phyloP scores from a whole-genome alignment of 1,140 invertebrate species.

The Ceratina japonica region DNA sequence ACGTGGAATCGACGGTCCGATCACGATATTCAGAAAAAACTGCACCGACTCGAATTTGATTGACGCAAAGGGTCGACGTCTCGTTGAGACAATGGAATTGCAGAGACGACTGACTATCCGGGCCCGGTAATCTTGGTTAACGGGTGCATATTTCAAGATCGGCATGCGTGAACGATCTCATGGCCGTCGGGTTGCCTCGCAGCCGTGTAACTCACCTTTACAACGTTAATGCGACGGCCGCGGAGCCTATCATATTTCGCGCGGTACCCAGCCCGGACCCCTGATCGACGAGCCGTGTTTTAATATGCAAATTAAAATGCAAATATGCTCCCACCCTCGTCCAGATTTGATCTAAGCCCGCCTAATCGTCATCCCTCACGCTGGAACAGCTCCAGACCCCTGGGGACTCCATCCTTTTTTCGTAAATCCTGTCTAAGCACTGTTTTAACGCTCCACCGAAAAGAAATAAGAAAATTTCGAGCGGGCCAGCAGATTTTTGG shows the following conservation, averaged over 20 bases:
- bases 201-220: constrained; percentile 76
- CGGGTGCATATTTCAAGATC: constrained; percentile 78
- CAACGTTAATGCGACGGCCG: constrained; percentile 75
- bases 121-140: constrained; percentile 65
- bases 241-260: constrained; percentile 73
- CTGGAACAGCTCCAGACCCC: not conserved
- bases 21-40: too few relatives aligned
- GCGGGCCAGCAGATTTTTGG: too few relatives aligned
- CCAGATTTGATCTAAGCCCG: constrained; percentile 6
- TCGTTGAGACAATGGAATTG: not conserved
- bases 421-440: too few relatives aligned
- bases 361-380: constrained; percentile 36
- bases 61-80: too few relatives aligned
- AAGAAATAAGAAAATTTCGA: too few relatives aligned
- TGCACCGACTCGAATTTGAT: too few relatives aligned
- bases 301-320: constrained; percentile 79
- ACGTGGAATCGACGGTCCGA: too few relatives aligned
- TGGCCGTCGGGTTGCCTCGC: constrained; percentile 77
- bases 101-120: constrained; percentile 61
- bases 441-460: too few relatives aligned
- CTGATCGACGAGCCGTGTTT: constrained; percentile 71
- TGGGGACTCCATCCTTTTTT: too few relatives aligned
- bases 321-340: constrained; percentile 63
- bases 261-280: constrained; percentile 40
- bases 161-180: constrained; percentile 78